phyloP scores from a whole-genome alignment of 2,797 vertebrate species.

The Centropyge bicolor region DNA sequence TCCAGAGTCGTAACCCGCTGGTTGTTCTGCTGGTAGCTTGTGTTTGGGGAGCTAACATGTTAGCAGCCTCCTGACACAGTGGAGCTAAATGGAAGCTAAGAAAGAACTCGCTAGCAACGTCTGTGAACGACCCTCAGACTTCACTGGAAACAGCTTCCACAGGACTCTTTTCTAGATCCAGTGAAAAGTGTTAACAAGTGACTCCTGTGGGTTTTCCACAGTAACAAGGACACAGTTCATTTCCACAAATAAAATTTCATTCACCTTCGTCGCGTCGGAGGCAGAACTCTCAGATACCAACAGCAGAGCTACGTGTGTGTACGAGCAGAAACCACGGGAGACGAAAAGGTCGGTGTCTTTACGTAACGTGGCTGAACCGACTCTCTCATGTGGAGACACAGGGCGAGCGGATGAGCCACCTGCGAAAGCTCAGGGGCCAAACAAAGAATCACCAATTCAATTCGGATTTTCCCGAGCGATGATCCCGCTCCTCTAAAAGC shows the following conservation, averaged over 20 bases:
- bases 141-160: neutral
- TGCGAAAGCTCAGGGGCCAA: neutral
- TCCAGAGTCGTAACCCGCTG: neutral
- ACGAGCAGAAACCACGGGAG: neutral
- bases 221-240: too few species aligned
- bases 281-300: neutral
- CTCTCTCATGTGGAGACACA: neutral
- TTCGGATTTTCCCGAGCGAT: neutral
- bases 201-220: neutral
- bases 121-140: neutral
- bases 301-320: neutral
- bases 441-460: neutral
- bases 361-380: constrained; percentile 13
- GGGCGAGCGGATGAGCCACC: neutral
- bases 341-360: neutral
- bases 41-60: neutral
- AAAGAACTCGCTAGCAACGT: neutral
- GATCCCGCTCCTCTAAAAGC: neutral
- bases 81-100: neutral
- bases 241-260: neutral
- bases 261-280: neutral
- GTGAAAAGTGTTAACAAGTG: neutral
- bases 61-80: neutral
- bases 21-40: neutral
- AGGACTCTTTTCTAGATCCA: neutral